These are phyloP conservation scores for Plectropomus leopardus DNA, from an alignment of 2,113 vertebrate genomes.

Conservation along the genomic window DNA sequence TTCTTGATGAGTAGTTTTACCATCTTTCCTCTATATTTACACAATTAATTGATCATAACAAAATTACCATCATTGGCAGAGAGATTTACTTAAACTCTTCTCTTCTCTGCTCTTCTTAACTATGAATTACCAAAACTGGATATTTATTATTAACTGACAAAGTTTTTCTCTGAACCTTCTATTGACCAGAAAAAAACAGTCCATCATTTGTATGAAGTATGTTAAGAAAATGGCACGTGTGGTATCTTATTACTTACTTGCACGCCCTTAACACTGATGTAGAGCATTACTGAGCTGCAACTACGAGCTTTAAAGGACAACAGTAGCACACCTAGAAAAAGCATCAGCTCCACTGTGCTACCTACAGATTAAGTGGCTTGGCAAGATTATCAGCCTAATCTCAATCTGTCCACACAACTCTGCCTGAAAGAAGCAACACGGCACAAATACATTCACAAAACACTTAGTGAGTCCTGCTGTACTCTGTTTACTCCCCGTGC, in stretches of 20 bases:
- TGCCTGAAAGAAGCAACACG: not conserved
- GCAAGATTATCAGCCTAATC: constrained; percentile 80
- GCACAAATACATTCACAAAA: constrained; percentile 28
- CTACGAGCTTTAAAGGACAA: constrained; percentile 33
- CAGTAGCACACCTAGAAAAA: constrained; percentile 30
- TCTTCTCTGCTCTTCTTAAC: too few species aligned
- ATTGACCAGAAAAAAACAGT: not conserved
- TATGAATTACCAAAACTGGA: not conserved
- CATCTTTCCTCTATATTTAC: too few species aligned
- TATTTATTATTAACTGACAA: not conserved
- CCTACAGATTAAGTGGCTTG: constrained; percentile 72
- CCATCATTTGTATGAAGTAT: not conserved
- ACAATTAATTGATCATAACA: not conserved
- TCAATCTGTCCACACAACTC: constrained; percentile 74
- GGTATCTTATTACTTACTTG: not conserved
- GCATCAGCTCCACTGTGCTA: constrained; percentile 43
- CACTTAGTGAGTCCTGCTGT: not conserved
- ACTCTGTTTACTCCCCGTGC: not conserved
- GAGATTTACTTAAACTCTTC: not conserved
- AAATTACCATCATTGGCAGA: not conserved
- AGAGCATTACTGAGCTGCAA: constrained; percentile 12
- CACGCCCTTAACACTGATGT: constrained; percentile 9
- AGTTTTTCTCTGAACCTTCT: not conserved
- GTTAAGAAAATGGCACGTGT: not conserved
- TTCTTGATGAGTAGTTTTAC: too few species aligned